Base-by-base conservation (phyloP, 2,797 vertebrate genomes). In the Vultur gryphus region DNA sequence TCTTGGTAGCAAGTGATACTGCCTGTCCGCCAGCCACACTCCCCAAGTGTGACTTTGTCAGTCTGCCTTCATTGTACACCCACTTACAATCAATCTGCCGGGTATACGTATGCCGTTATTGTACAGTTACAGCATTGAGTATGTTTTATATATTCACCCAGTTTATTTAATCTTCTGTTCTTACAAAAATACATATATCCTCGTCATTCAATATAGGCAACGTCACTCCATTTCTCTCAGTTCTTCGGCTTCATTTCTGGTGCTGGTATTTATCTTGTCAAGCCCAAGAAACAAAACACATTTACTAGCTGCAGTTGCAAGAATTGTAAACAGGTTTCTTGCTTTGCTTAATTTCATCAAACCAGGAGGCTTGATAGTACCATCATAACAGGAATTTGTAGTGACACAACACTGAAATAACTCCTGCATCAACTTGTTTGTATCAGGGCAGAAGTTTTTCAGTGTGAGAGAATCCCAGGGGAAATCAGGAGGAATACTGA, bases 401-500 rank as follows among this genome's bases (percentile, higher is more conserved):
- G 75, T 2, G 4, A 73, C 37, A 94, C 64, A 78, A 39, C 24
- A 48, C 35, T 80, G 77, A 90, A 96, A 85, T 89, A 90, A 90
- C 29, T 93, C 44, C 52, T 65, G 29, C 35, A 3, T 93, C 84
- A 80, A 43, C 89, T 84, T 93, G 59, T 69, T 94, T n/a, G 2
- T 76, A 94, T 46, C 31, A 52, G n/a, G 37, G 51, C 24, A 90
- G 78, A 96, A 94, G 33, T 71, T 88, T 84, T 95, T 77, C 70
- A 71, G 41, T 41, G 24, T 43, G 49, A 78, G 37, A 82, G 26
- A 85, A 80, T 67, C 96, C 61, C 90, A 51, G 35, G 84, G 89
- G 95, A 97, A 97, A 95, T 97, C 85, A 92, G 69, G 21, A 90
- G 14, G 33, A 95, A 89, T 71, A 57, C 41, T 58, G 84, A 92